Evolutionary conservation across 2,797 vertebrate species (phyloP).

Genomic region (Mustela erminea): DNA sequence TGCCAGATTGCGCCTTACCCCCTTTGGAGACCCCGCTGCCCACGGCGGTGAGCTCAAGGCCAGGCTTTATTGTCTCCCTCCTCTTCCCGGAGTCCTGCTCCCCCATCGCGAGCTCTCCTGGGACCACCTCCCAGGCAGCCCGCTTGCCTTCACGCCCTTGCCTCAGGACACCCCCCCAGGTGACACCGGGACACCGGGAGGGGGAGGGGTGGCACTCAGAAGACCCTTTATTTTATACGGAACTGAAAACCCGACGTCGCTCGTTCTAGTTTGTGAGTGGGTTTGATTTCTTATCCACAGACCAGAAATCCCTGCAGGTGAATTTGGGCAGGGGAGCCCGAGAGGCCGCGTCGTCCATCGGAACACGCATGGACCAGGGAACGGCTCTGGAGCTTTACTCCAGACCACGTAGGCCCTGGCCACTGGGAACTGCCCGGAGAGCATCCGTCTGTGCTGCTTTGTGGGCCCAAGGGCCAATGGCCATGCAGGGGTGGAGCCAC

Average conservation of each 20-base stretch:
- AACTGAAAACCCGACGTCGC: neutral
- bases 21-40: neutral
- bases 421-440: no score
- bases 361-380: neutral
- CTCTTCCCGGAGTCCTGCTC: neutral
- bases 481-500: accelerated
- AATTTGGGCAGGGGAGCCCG: neutral
- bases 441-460: neutral
- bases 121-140: neutral
- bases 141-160: neutral
- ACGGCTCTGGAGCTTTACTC: neutral
- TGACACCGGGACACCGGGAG: neutral
- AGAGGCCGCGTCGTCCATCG: neutral
- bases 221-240: neutral
- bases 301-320: neutral
- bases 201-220: neutral
- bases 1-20: neutral
- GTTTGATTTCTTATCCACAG: neutral
- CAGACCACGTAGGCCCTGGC: neutral
- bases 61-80: neutral
- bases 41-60: accelerated
- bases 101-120: neutral
- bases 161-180: neutral
- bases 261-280: neutral
- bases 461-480: neutral